Percentiles rank a stretch among this genome's conserved stretches.
phyloP scores from a whole-genome alignment of 2,113 vertebrate genomes.

The Mustela lutreola region DNA sequence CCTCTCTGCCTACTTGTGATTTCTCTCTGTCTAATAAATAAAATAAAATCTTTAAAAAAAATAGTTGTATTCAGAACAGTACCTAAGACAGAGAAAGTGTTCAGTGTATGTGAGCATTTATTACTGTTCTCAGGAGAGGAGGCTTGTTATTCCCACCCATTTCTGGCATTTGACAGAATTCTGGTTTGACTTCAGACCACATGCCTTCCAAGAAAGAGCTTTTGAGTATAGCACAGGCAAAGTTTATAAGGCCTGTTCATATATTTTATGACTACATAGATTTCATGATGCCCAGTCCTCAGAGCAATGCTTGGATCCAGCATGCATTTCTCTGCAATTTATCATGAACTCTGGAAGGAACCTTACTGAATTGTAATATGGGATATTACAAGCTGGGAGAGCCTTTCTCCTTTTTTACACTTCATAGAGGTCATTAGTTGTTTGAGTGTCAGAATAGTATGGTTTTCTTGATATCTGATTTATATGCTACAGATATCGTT shows the following conservation, averaged over 20 bases:
- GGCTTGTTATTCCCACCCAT: not conserved
- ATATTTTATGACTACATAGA: not conserved
- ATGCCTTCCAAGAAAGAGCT: not conserved
- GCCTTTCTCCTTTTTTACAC: not conserved
- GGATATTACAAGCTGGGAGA: not conserved
- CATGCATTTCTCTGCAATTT: not conserved
- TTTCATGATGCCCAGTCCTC: not conserved
- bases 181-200: not conserved
- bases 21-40: too few relatives aligned
- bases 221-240: not conserved
- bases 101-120: not conserved
- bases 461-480: not conserved
- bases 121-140: not conserved
- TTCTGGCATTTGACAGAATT: not conserved
- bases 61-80: not conserved
- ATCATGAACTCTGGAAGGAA: not conserved
- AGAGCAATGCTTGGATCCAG: not conserved
- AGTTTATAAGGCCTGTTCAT: not conserved
- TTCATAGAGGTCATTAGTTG: not conserved
- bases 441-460: not conserved
- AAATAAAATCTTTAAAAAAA: not conserved
- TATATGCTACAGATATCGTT: not conserved
- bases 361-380: rapidly evolving
- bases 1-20: too few relatives aligned
- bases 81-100: not conserved